Evolutionary conservation across 53 echinoderm and acorn worm species (phyloP).

Genomic region (Henricia sp.): DNA sequence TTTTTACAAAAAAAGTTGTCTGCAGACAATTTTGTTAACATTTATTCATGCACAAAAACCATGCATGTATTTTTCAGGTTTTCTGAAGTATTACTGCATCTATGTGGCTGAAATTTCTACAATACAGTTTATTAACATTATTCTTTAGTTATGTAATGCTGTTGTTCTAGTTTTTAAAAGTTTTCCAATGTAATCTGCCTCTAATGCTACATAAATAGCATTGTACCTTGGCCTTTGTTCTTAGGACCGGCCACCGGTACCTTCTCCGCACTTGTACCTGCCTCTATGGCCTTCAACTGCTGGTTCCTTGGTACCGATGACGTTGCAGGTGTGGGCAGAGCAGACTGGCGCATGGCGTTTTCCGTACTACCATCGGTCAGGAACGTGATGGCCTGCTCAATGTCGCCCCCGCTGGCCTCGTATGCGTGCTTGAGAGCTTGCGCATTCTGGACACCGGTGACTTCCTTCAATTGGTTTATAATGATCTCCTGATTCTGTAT

Average conservation of each 20-base stretch:
- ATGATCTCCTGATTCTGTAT: slow-evolving; percentile 88
- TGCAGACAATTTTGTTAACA: no score
- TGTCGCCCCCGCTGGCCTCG: slow-evolving; percentile 91
- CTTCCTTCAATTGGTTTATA: slow-evolving; percentile 95
- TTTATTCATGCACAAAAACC: no score
- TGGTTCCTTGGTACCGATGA: slow-evolving; percentile 28
- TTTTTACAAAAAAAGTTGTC: no score
- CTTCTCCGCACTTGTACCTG: neutral
- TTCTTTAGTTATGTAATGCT: no score
- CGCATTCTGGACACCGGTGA: slow-evolving; percentile 85
- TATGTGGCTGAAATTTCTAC: no score
- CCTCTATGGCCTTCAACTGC: neutral
- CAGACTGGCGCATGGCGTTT: slow-evolving; percentile 32
- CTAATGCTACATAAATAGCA: no score
- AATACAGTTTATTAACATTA: no score
- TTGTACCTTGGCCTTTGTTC: slow-evolving; percentile 75
- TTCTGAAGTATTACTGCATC: no score
- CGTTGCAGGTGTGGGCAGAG: slow-evolving; percentile 47
- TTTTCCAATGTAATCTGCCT: no score
- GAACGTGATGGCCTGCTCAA: slow-evolving; percentile 83
- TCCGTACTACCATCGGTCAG: slow-evolving; percentile 72
- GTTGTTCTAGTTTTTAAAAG: no score
- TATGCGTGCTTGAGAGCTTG: slow-evolving; percentile 76
- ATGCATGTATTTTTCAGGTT: no score
- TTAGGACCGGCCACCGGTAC: slow-evolving; percentile 58